Evolutionary conservation across 2,113 vertebrate species (phyloP).

Genomic region (Alexandromys fortis): DNA sequence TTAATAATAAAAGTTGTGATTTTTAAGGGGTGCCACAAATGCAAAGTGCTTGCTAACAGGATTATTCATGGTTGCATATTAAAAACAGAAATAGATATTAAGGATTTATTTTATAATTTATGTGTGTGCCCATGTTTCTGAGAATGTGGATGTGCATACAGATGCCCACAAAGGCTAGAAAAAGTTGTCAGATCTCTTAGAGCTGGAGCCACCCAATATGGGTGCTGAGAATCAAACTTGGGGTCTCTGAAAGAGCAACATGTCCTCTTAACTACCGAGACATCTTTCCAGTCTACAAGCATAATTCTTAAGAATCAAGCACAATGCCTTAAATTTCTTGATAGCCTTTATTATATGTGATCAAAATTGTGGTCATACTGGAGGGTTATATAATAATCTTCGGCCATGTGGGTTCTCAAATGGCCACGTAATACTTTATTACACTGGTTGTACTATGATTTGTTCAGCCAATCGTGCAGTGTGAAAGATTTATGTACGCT

Average conservation of each 20-base stretch:
- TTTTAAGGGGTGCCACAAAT: background rate
- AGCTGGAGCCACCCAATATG: background rate
- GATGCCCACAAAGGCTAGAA: background rate
- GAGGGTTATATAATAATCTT: constrained; percentile 1
- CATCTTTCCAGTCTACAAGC: background rate
- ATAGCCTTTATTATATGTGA: constrained; percentile 23
- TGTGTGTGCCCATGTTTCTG: background rate
- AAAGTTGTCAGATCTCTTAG: background rate
- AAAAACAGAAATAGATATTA: background rate
- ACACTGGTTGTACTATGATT: background rate
- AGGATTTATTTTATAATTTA: background rate
- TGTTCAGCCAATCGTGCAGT: background rate
- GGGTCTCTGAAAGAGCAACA: background rate
- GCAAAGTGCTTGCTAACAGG: background rate
- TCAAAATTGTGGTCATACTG: background rate
- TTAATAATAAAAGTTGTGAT: background rate
- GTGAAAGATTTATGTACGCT: background rate
- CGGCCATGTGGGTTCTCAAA: constrained; percentile 19
- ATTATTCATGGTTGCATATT: background rate
- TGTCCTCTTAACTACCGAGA: background rate
- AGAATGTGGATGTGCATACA: background rate
- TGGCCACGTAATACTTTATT: constrained; percentile 42
- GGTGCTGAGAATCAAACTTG: background rate
- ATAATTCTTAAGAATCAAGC: constrained; percentile 48
- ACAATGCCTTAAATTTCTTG: constrained; percentile 56